Evolutionary conservation across 1,140 invertebrate genomes (phyloP).

Genomic region (Diploscapter pachys): DNA sequence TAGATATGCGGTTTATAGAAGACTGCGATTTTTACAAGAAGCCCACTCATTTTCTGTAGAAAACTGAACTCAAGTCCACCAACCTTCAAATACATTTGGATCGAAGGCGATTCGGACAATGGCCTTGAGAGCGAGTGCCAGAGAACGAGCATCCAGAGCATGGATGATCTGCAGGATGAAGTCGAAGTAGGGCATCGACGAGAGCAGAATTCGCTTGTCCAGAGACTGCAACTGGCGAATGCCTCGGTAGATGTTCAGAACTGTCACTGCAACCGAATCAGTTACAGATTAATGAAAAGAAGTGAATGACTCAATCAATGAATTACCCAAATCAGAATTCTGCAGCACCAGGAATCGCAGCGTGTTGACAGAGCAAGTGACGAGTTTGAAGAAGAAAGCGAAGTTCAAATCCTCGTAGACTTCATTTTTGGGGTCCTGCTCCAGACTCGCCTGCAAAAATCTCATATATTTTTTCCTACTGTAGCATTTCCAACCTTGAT

Average conservation of each 20-base stretch:
- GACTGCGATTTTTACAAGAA: neutral
- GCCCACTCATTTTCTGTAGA: neutral
- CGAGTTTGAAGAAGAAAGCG: slow-evolving; percentile 25
- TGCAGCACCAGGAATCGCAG: slow-evolving; percentile 14
- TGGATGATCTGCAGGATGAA: slow-evolving; percentile 22
- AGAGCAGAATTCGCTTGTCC: slow-evolving; percentile 19
- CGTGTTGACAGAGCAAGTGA: slow-evolving; percentile 22
- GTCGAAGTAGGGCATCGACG: neutral
- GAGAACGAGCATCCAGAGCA: slow-evolving; percentile 9
- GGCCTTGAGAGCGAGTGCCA: slow-evolving; percentile 13
- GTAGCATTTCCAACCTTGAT: slow-evolving; percentile 9
- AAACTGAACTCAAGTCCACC: neutral
- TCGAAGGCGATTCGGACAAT: slow-evolving; percentile 4
- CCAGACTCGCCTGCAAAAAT: slow-evolving; percentile 10
- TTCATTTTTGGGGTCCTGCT: neutral
- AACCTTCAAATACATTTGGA: neutral
- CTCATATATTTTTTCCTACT: neutral
- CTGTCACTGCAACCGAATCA: slow-evolving; percentile 21
- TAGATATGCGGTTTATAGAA: neutral
- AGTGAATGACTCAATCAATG: neutral
- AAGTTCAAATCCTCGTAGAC: slow-evolving; percentile 7
- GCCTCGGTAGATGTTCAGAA: slow-evolving; percentile 18
- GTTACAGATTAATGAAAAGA: neutral
- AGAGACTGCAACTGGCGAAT: slow-evolving; percentile 17
- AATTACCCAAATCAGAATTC: slow-evolving; percentile 14